phyloP scores from a whole-genome alignment of 2,888 invertebrate species.

The Lithophane ornitopus region DNA sequence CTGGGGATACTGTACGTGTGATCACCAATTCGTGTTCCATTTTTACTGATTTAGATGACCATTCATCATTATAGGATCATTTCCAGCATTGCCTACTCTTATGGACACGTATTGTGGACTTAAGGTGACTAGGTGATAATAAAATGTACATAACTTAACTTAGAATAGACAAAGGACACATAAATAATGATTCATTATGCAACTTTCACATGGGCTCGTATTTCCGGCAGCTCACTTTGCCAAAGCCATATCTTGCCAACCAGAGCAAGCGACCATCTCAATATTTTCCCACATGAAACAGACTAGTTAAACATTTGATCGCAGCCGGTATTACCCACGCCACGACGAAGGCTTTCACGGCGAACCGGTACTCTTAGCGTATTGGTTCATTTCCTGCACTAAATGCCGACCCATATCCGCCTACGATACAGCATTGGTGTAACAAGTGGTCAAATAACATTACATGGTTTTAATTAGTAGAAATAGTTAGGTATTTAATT shows the following conservation, averaged over 20 bases:
- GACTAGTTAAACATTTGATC: slow-evolving; percentile 9
- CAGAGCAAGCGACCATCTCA: neutral
- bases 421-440: slow-evolving; percentile 56
- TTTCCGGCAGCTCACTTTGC: neutral
- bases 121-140: neutral
- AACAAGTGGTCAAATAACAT: slow-evolving; percentile 41
- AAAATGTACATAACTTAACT: neutral
- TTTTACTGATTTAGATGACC: neutral
- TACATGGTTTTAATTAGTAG: neutral
- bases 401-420: slow-evolving; percentile 76
- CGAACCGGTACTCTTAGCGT: slow-evolving; percentile 69
- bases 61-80: neutral
- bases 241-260: neutral
- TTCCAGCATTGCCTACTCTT: neutral
- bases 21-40: neutral
- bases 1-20: neutral
- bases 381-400: slow-evolving; percentile 72
- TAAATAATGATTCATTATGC: neutral
- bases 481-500: neutral
- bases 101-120: neutral
- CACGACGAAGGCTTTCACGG: slow-evolving; percentile 74
- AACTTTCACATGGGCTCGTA: neutral
- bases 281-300: slow-evolving; percentile 38
- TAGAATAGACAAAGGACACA: neutral
- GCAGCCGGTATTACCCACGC: slow-evolving; percentile 54